These are phyloP conservation scores for Bembecia ichneumoniformis DNA, from an alignment of 2,888 invertebrate genomes.

Conservation along the genomic window DNA sequence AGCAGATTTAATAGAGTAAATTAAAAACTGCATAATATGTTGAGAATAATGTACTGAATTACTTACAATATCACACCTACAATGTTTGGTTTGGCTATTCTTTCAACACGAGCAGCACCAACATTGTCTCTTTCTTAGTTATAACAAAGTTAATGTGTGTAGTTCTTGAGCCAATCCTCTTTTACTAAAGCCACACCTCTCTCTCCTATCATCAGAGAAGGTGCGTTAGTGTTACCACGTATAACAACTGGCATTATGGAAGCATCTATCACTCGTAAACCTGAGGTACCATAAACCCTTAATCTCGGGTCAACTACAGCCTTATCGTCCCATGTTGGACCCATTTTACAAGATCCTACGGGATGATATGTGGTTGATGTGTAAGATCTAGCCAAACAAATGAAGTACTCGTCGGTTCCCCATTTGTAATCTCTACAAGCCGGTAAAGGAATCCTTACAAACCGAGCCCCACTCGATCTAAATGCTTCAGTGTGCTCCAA, in stretches of 20 bases:
- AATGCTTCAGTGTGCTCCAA: conserved; percentile 73
- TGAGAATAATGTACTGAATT: too few species aligned
- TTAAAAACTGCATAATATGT: too few species aligned
- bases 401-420: conserved; percentile 75
- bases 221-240: conserved; percentile 86
- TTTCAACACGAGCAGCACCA: too few species aligned
- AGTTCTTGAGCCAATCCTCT: conserved; percentile 26
- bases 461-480: conserved; percentile 62
- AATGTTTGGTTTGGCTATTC: too few species aligned
- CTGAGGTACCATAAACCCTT: conserved; percentile 72
- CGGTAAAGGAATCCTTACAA: conserved; percentile 65
- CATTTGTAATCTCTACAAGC: conserved; percentile 72
- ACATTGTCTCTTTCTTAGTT: too few species aligned
- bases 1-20: too few species aligned
- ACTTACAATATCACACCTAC: too few species aligned
- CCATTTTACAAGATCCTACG: conserved; percentile 59
- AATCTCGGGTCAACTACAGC: conserved; percentile 80
- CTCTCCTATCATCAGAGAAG: conserved; percentile 85
- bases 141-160: not conserved
- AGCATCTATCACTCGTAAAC: conserved; percentile 80
- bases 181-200: conserved; percentile 32
- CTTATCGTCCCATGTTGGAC: conserved; percentile 63
- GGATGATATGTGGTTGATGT: conserved; percentile 63
- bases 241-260: conserved; percentile 85
- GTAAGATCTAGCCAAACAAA: conserved; percentile 73